Evolutionary conservation across 53 echinoderm and acorn worm genomes (phyloP).

Genomic region (Temnopleurus reevesii): DNA sequence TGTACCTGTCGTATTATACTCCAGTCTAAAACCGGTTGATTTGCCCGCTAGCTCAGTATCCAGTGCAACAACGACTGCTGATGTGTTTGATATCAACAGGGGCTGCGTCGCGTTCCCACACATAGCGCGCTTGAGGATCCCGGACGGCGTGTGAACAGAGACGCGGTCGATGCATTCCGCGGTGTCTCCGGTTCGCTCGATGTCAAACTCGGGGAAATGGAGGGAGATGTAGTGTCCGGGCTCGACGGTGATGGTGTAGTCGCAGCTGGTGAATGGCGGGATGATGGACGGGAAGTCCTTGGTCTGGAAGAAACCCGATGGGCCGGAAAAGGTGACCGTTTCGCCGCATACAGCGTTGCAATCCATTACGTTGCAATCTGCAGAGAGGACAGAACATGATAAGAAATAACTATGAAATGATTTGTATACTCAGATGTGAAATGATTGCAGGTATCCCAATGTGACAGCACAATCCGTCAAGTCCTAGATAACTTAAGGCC

Average conservation of each 20-base stretch:
- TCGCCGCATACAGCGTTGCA: conserved; percentile 68
- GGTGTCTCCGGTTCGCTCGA: conserved; percentile 36
- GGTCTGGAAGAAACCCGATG: conserved; percentile 64
- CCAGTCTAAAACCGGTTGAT: conserved; percentile 15
- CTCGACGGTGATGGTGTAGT: conserved; percentile 59
- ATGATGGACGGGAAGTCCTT: conserved; percentile 64
- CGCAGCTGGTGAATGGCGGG: conserved; percentile 73
- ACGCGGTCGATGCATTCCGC: conserved; percentile 58
- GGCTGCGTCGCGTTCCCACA: conserved; percentile 23
- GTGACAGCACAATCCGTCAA: too few species aligned
- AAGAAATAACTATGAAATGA: too few species aligned
- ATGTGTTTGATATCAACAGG: conserved; percentile 13
- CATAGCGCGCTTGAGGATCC: neutral
- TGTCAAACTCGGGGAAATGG: conserved; percentile 63
- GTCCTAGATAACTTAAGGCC: too few species aligned
- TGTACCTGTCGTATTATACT: conserved; percentile 29
- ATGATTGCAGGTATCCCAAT: too few species aligned
- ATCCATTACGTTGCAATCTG: conserved; percentile 70
- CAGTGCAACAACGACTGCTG: neutral
- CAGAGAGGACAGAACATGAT: neutral
- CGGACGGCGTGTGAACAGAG: neutral
- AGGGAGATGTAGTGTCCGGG: conserved; percentile 59
- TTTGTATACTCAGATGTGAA: too few species aligned
- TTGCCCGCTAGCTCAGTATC: neutral
- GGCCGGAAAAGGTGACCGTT: conserved; percentile 20